Conservation (phyloP, 1,140 invertebrate species). For the Brachionus koreanus region DNA sequence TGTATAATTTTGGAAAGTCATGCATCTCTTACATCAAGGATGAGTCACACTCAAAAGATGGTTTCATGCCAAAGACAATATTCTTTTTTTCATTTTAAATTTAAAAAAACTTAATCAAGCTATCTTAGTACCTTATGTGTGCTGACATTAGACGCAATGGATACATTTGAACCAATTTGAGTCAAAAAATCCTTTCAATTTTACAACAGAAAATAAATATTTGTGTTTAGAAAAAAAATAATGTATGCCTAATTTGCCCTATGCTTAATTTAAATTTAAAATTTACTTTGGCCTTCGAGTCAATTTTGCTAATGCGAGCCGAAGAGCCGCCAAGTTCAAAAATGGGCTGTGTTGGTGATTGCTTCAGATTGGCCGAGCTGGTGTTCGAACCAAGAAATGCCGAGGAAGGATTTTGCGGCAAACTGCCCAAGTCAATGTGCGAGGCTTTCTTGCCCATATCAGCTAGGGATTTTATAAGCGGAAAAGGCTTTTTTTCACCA, state of each 20-base stretch:
- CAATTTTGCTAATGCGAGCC: conserved; percentile 13
- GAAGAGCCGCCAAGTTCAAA: conserved; percentile 35
- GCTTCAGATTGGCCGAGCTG: conserved; percentile 30
- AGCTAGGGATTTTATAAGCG: conserved; percentile 87
- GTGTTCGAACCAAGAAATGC: neutral
- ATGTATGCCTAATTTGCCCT: neutral
- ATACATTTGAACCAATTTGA: conserved; percentile 22
- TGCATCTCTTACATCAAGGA: neutral
- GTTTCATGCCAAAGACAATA: neutral
- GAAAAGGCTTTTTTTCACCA: conserved; percentile 73
- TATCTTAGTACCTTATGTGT: neutral
- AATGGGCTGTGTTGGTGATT: conserved; percentile 29
- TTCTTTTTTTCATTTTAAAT: neutral
- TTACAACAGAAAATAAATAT: conserved; percentile 13
- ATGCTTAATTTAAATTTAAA: neutral
- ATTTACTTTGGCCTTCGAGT: conserved; percentile 42
- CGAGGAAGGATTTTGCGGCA: neutral
- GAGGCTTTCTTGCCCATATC: conserved; percentile 94
- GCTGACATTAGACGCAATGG: conserved; percentile 21
- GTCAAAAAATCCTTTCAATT: conserved; percentile 32
- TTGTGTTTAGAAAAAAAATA: neutral
- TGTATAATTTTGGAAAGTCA: neutral
- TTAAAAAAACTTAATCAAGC: neutral
- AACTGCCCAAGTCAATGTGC: conserved; percentile 66
- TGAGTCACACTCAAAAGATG: neutral